Evolutionary conservation across 2,113 vertebrate genomes (phyloP).

Genomic region (Caretta caretta): DNA sequence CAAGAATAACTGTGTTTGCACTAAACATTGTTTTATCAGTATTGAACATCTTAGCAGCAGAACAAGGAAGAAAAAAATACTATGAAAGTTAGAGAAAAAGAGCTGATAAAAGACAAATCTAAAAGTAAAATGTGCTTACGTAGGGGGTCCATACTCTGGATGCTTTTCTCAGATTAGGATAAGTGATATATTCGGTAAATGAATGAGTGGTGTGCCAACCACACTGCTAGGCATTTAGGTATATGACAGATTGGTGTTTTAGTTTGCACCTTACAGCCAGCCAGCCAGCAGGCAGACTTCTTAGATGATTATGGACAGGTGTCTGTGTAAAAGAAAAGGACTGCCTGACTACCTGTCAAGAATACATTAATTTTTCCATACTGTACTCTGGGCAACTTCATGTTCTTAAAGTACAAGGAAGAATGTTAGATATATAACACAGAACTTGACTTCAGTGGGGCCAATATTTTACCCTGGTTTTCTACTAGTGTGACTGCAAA

Average conservation of each 20-base stretch:
- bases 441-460: not conserved
- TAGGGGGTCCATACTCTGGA: not conserved
- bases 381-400: not conserved
- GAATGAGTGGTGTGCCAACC: not conserved
- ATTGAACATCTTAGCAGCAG: not conserved
- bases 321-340: not conserved
- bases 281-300: not conserved
- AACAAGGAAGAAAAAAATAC: not conserved
- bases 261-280: not conserved
- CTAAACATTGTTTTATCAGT: not conserved
- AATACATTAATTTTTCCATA: not conserved
- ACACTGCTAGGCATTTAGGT: not conserved
- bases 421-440: not conserved
- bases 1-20: not conserved
- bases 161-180: not conserved
- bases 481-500: not conserved
- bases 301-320: not conserved
- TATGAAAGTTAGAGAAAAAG: not conserved
- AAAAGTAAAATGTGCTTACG: not conserved
- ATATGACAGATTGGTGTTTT: not conserved
- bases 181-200: not conserved
- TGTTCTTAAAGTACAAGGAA: not conserved
- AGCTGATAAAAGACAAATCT: not conserved
- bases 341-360: accelerated
- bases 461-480: conserved; percentile 8